Conservation (phyloP, 2,888 invertebrate genomes). For the Venustoraphidia nigricollis region DNA sequence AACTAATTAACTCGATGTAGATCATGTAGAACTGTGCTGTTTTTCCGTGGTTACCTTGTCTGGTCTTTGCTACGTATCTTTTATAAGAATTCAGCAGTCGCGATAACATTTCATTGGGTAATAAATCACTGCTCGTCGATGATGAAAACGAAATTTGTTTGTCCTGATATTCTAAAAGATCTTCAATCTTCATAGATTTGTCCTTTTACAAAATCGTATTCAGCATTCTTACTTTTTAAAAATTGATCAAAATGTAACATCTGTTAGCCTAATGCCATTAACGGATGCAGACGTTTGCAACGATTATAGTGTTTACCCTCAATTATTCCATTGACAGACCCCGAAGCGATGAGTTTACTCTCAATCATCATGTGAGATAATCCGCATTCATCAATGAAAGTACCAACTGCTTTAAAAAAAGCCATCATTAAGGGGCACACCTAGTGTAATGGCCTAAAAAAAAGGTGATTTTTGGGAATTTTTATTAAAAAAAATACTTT, state of each 20-base stretch:
- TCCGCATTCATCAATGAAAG: conserved; percentile 16
- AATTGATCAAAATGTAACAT: conserved; percentile 13
- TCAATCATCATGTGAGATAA: conserved; percentile 15
- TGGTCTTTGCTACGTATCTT: conserved; percentile 10
- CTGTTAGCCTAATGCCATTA: conserved; percentile 13
- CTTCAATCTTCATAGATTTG: conserved; percentile 10
- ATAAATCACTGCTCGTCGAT: too few species aligned
- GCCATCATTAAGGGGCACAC: conserved; percentile 18
- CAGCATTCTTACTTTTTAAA: conserved; percentile 2
- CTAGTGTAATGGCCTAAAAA: too few species aligned
- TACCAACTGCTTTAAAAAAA: conserved; percentile 19
- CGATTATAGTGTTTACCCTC: conserved; percentile 18
- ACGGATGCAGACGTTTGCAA: conserved; percentile 15
- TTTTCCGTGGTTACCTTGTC: conserved; percentile 16
- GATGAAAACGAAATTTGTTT: conserved; percentile 5
- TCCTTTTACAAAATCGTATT: conserved; percentile 9
- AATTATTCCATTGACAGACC: conserved; percentile 16
- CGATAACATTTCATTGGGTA: conserved; percentile 7
- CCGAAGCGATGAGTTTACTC: conserved; percentile 14
- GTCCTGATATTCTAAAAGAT: conserved; percentile 8
- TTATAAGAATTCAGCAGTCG: conserved; percentile 6
- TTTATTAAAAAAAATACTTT: too few species aligned
- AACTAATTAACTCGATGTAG: conserved; percentile 16
- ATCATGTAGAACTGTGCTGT: conserved; percentile 19
- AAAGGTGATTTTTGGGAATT: too few species aligned